Base-by-base conservation (phyloP, 2,888 invertebrate genomes). In the Eupithecia subumbrata region DNA sequence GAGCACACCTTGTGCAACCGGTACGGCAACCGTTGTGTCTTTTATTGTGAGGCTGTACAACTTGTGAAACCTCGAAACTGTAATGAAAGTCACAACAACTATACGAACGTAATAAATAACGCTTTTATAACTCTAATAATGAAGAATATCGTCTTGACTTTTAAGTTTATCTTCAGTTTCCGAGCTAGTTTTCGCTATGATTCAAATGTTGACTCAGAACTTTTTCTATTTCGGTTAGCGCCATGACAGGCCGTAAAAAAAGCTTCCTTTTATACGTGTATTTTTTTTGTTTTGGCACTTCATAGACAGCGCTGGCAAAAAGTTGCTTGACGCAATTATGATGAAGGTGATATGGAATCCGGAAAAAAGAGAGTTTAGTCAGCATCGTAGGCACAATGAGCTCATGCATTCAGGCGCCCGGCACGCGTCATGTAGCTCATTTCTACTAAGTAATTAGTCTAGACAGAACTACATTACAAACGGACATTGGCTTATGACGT, bases 1-100 rank as follows among this genome's bases (percentile, higher is more conserved):
- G 87, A 75, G 74, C 72, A 82, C 82, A 84, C 80, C 88, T 90
- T 90, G 87, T 85, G 88, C 87, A 89, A 90, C 85, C 84, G 84
- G 83, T 84, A 84, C 82, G 83, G 84, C 84, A 84, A 84, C 83
- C 79, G 82, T 83, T 80, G 81, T 79, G 81, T 80, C 79, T 83
- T 83, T 86, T 85, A 86, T 86, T 86, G 83, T 88, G 76, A 78
- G 80, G 69, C 77, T 79, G 76, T 75, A 80, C 78, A 71, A 80
- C 82, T 85, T 85, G 83, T 85, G 84, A 84, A 86, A 86, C 83
- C 80, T 80, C 75, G 64, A 78, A 81, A 80, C 76, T 78, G 76
- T 80, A 81, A 82, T 83, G 82, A 81, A 81, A 82, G 79, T 81
- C 80, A 78, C 77, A 82, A 77, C 75, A 75, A 73, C 79, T 75